Base-by-base conservation (phyloP, 2,888 invertebrate species). In the Conistra vaccinii region DNA sequence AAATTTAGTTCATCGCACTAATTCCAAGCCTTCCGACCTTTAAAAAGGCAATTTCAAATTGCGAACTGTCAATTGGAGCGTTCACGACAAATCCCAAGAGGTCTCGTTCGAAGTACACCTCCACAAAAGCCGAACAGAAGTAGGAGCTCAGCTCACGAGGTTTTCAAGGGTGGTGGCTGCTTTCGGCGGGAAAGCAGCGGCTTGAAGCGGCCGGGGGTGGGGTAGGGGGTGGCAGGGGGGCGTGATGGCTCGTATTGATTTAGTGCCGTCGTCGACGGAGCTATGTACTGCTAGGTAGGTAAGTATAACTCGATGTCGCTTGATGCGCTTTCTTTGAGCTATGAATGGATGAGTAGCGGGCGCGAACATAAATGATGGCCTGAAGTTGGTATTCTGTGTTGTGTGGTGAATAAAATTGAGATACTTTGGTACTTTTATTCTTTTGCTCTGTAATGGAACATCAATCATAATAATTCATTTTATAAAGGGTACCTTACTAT, bases 181-280 rank as follows among this genome's bases (percentile, higher is more conserved):
- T 96, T 96, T 96, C 95, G 96, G 95, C 95, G 95, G 95, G 94
- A 95, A 95, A 94, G 93, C 93, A 92, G 90, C 91, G 91, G 94
- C 93, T 93, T 93, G 92, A 92, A 91, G 91, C 90, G 81, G 85
- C 51, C 81, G 88, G 87, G 89, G 87, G 85, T 87, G 90, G 89
- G 88, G 85, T 85, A 89, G 90, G 90, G 90, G 87, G 78, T 73
- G 89, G 88, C 86, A 90, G 91, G 92, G 92, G 93, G 94, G 94
- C 91, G 95, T 96, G 96, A 96, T 96, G 96, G 96, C 95, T 95
- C 95, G 96, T 96, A 96, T 96, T 96, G 96, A 96, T 96, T 96
- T 96, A 96, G 96, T 96, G 96, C 96, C 96, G 96, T 96, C 96
- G 96, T 96, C 96, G 96, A 94, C 95, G 95, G 90, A 93, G 95